phyloP scores from a whole-genome alignment of 2,888 invertebrate species.

The Lithodes maja region DNA sequence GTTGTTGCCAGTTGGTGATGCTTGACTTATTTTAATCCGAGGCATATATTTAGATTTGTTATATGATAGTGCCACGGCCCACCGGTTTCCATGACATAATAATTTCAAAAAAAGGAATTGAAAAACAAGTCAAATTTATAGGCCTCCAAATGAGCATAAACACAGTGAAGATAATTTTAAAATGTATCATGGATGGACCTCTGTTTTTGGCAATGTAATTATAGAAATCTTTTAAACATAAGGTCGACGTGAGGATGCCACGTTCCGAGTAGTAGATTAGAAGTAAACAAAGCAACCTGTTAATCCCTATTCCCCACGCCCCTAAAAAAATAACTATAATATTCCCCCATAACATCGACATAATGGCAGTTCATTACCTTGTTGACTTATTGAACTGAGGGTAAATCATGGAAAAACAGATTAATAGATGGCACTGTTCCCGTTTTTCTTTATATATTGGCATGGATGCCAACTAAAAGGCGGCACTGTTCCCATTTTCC shows the following conservation, averaged over 20 bases:
- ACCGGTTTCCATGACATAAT: constrained; percentile 7
- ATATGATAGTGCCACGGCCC: background rate
- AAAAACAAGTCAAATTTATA: background rate
- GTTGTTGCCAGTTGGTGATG: constrained; percentile 7
- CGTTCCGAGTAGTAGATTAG: constrained; percentile 46
- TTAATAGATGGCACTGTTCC: background rate
- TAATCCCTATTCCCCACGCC: background rate
- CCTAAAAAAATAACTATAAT: background rate
- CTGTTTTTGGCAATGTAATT: constrained; percentile 29
- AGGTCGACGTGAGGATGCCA: constrained; percentile 47
- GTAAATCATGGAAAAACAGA: background rate
- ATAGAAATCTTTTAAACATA: constrained; percentile 49
- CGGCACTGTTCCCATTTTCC: background rate
- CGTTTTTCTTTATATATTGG: background rate
- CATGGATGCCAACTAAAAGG: background rate
- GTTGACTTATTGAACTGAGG: constrained; percentile 31
- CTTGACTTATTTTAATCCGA: background rate
- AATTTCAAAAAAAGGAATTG: background rate
- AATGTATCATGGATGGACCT: constrained; percentile 50
- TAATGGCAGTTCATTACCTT: constrained; percentile 49
- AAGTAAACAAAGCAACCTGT: background rate
- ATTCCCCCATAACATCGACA: constrained; percentile 49
- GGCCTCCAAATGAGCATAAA: constrained; percentile 8
- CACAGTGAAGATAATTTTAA: constrained; percentile 10
- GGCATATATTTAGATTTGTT: background rate